These are phyloP conservation scores for Automeris io DNA, from an alignment of 2,888 invertebrate species.

Conservation along the genomic window DNA sequence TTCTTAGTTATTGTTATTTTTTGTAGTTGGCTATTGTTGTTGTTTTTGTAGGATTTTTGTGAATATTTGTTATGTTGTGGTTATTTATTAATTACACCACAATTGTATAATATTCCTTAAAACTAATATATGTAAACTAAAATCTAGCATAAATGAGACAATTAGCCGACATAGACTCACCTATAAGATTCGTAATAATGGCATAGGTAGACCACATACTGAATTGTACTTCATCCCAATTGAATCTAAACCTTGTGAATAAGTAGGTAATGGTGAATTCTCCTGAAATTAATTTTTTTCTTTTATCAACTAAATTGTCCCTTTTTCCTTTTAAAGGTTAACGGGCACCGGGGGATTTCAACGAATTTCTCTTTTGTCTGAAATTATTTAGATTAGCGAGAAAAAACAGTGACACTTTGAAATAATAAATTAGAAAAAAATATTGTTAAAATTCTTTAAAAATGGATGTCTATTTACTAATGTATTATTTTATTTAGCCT, in stretches of 20 bases:
- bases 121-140: too few relatives aligned
- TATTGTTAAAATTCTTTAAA: too few relatives aligned
- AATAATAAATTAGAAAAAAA: too few relatives aligned
- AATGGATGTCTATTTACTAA: too few relatives aligned
- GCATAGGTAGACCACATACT: slow-evolving; percentile 67
- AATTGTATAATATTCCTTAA: too few relatives aligned
- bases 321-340: slow-evolving; percentile 3
- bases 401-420: slow-evolving; percentile 4
- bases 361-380: slow-evolving; percentile 26
- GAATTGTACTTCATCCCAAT: slow-evolving; percentile 63
- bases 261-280: slow-evolving; percentile 76
- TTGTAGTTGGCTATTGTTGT: too few relatives aligned
- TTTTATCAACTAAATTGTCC: slow-evolving; percentile 1
- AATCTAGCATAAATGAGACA: background rate
- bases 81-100: background rate
- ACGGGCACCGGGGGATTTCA: slow-evolving; percentile 15
- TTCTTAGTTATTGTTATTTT: too few relatives aligned
- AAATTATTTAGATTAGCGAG: slow-evolving; percentile 30
- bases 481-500: too few relatives aligned
- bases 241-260: slow-evolving; percentile 60
- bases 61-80: background rate
- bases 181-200: slow-evolving; percentile 61
- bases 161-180: slow-evolving; percentile 39
- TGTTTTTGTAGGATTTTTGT: too few relatives aligned
- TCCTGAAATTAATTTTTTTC: slow-evolving; percentile 47